Conservation (phyloP, 2,113 vertebrate species). For the Aspiorhynchus laticeps region DNA sequence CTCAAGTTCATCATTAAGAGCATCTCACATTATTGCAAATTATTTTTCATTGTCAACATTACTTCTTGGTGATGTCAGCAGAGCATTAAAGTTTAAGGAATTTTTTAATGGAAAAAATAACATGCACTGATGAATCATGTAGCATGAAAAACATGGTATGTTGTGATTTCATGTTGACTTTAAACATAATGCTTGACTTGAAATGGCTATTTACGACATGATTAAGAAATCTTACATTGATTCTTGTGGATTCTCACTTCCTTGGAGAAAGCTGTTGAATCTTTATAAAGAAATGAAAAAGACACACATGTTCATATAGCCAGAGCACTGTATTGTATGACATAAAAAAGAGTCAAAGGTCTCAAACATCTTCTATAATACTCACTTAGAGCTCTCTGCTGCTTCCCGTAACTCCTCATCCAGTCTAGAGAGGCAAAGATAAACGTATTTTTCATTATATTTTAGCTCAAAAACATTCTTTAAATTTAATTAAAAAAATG, state of each 20-base stretch:
- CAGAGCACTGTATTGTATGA: background rate
- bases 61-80: background rate
- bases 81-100: background rate
- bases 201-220: background rate
- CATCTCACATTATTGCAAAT: background rate
- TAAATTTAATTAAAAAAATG: background rate
- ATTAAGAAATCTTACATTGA: slow-evolving; percentile 65
- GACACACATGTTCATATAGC: slow-evolving; percentile 2
- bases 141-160: background rate
- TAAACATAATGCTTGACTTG: background rate
- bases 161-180: slow-evolving; percentile 5
- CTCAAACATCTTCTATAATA: background rate
- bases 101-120: background rate
- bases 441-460: slow-evolving; percentile 14
- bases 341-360: background rate
- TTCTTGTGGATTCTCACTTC: slow-evolving; percentile 64
- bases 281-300: slow-evolving; percentile 53
- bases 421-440: slow-evolving; percentile 76
- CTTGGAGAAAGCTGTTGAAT: slow-evolving; percentile 74
- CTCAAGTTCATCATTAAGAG: background rate
- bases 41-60: background rate
- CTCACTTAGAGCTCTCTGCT: slow-evolving; percentile 88
- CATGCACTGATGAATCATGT: background rate
- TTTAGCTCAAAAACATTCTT: no score
- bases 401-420: slow-evolving; percentile 93